Percentiles rank a stretch among this genome's conserved stretches.
phyloP scores from a whole-genome alignment of 2,797 vertebrate species.

The Mallotus villosus region DNA sequence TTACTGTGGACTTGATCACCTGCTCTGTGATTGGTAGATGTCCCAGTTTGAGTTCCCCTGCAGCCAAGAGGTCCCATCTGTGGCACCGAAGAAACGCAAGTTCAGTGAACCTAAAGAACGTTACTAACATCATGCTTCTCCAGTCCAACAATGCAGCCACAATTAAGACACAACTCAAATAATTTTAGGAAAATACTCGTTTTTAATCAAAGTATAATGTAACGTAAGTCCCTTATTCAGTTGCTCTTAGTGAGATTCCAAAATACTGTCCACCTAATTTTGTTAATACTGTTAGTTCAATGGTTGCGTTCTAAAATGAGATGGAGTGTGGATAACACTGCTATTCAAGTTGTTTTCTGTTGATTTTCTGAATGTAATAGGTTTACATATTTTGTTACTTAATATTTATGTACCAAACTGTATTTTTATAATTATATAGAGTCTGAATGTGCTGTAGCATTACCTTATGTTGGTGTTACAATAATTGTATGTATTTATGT shows the following conservation, averaged over 20 bases:
- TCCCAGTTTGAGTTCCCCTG: constrained; percentile 71
- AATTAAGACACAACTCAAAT: background rate
- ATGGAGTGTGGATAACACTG: background rate
- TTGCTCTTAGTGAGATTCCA: background rate
- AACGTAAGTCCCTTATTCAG: background rate
- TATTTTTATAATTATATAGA: background rate
- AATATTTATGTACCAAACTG: background rate
- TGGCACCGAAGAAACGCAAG: constrained; percentile 76
- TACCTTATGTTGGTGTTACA: background rate
- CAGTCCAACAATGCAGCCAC: background rate
- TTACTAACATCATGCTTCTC: constrained; percentile 55
- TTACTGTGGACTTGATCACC: background rate
- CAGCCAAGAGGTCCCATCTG: constrained; percentile 76
- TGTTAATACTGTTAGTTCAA: background rate
- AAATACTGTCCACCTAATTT: background rate
- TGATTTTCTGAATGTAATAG: background rate
- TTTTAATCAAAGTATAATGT: background rate
- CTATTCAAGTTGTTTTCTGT: background rate
- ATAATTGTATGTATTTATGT: background rate
- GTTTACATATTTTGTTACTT: background rate
- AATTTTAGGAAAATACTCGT: background rate
- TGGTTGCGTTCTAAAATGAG: background rate
- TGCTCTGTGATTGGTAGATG: constrained; percentile 67
- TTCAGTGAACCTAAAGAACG: constrained; percentile 86
- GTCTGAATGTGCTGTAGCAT: background rate